These are phyloP conservation scores for Leptinotarsa haldemani DNA, from an alignment of 2,888 invertebrate genomes.

Conservation along the genomic window DNA sequence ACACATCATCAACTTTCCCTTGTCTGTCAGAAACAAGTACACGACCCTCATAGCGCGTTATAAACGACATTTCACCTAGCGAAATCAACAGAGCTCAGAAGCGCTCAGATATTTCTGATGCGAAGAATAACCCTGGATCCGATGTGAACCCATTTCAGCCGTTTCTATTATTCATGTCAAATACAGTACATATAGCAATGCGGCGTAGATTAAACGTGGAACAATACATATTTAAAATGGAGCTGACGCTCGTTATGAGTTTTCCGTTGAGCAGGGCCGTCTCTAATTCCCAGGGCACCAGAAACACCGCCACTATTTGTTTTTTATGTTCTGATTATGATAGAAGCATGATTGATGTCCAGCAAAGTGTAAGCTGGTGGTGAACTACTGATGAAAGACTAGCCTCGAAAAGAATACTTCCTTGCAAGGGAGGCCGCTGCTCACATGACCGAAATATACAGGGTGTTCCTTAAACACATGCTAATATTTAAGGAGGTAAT, in stretches of 20 bases:
- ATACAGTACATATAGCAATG: slow-evolving; percentile 35
- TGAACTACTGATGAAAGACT: too few species aligned
- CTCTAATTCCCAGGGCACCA: slow-evolving; percentile 1
- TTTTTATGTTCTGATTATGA: too few species aligned
- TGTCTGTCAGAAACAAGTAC: slow-evolving; percentile 4
- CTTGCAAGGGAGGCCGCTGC: too few species aligned
- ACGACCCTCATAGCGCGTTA: background rate
- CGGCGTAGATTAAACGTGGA: slow-evolving; percentile 32
- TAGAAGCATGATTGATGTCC: too few species aligned
- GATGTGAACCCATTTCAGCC: slow-evolving; percentile 11
- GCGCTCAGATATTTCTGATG: slow-evolving; percentile 1
- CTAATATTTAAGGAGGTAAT: too few species aligned
- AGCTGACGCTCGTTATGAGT: slow-evolving; percentile 36
- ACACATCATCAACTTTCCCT: background rate
- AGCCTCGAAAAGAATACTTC: too few species aligned
- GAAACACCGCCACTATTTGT: too few species aligned
- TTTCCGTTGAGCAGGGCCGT: slow-evolving; percentile 19
- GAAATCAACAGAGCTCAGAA: background rate
- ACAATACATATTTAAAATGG: slow-evolving; percentile 39
- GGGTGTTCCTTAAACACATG: too few species aligned
- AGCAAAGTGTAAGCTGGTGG: too few species aligned
- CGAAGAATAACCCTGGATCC: background rate
- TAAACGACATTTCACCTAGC: slow-evolving; percentile 12
- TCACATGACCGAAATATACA: too few species aligned
- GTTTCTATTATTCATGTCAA: slow-evolving; percentile 33